phyloP scores from a whole-genome alignment of 92 coral and sea anemone species.

The Metridium senile region DNA sequence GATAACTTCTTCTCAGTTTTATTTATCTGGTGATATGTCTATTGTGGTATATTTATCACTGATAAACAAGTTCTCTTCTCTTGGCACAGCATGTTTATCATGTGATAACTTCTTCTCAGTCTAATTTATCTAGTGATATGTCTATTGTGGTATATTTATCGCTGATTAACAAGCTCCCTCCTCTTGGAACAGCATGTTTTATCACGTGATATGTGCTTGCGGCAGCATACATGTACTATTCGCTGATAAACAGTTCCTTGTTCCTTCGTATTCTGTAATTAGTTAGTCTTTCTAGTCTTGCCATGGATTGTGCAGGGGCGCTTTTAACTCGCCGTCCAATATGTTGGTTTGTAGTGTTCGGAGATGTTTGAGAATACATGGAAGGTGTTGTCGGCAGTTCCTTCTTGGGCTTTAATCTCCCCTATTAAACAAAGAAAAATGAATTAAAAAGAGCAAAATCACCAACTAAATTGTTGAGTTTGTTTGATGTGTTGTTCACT shows the following conservation, averaged over 20 bases:
- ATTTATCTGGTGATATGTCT: too few species aligned
- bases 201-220: too few species aligned
- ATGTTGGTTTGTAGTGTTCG: conserved; percentile 93
- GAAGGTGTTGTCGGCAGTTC: conserved; percentile 72
- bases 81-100: too few species aligned
- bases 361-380: conserved; percentile 72
- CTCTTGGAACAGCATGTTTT: too few species aligned
- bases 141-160: too few species aligned
- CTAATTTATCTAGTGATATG: too few species aligned
- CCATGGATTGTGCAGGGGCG: conserved; percentile 87
- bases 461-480: neutral
- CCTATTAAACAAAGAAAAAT: conserved; percentile 51
- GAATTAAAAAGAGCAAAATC: neutral
- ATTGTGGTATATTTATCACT: too few species aligned
- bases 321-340: conserved; percentile 87
- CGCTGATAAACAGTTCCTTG: conserved; percentile 44
- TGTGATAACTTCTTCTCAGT: too few species aligned
- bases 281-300: conserved; percentile 76
- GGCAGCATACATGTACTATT: too few species aligned
- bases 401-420: conserved; percentile 71
- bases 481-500: neutral
- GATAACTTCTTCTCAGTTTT: too few species aligned
- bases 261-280: conserved; percentile 70
- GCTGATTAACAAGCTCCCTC: too few species aligned
- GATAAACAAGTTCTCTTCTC: too few species aligned